Percentiles rank a stretch among this genome's conserved stretches.
phyloP scores from a whole-genome alignment of 2,113 vertebrate genomes.

The Tautogolabrus adspersus region DNA sequence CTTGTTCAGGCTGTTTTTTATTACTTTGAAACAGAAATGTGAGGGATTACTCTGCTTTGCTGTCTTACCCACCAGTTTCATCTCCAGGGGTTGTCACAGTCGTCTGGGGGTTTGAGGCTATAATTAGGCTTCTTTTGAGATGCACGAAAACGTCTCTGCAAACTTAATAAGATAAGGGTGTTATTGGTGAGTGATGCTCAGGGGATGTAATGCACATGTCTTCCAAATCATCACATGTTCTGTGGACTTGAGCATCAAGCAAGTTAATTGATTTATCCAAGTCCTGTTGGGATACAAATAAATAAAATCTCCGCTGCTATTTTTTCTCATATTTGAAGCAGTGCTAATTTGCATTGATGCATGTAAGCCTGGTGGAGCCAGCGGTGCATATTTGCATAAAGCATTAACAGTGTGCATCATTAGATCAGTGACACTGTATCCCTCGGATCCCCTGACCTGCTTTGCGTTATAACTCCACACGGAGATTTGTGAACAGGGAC shows the following conservation, averaged over 20 bases:
- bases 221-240: neutral
- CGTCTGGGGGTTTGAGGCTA: neutral
- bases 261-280: neutral
- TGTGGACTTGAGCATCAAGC: neutral
- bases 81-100: neutral
- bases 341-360: slow-evolving; percentile 17
- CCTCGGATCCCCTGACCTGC: slow-evolving; percentile 45
- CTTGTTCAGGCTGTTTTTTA: neutral
- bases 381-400: slow-evolving; percentile 42
- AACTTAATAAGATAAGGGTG: neutral
- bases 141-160: neutral
- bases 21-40: neutral
- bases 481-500: slow-evolving; percentile 68
- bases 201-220: neutral
- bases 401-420: slow-evolving; percentile 53
- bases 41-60: neutral
- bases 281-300: neutral
- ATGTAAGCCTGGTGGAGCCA: slow-evolving; percentile 10
- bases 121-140: neutral
- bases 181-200: neutral
- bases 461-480: slow-evolving; percentile 49
- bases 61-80: neutral
- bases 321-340: neutral
- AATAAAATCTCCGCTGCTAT: neutral
- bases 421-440: slow-evolving; percentile 55